Conservation (phyloP, 2,888 invertebrate species). For the Apoderus coryli region DNA sequence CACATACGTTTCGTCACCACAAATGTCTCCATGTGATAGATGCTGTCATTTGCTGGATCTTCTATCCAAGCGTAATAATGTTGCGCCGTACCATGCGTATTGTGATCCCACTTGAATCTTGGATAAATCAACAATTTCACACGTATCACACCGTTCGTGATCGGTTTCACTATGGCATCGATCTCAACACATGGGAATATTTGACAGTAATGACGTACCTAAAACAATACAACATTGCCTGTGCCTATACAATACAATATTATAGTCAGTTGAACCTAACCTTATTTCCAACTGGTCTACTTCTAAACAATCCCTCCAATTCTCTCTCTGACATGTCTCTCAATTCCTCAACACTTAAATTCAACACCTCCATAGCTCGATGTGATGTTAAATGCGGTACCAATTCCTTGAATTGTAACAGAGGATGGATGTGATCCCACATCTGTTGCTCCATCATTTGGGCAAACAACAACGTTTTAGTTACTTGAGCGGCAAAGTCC, state of each 20-base stretch:
- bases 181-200: slow-evolving; percentile 45
- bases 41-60: slow-evolving; percentile 84
- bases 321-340: slow-evolving; percentile 80
- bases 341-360: slow-evolving; percentile 61
- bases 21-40: slow-evolving; percentile 93
- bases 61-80: slow-evolving; percentile 98
- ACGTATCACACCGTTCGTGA: slow-evolving; percentile 80
- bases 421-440: slow-evolving; percentile 77
- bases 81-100: slow-evolving; percentile 65
- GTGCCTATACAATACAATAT: too few species aligned
- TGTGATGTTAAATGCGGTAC: slow-evolving; percentile 53
- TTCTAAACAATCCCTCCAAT: slow-evolving; percentile 64
- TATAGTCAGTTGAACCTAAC: too few species aligned
- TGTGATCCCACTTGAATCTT: slow-evolving; percentile 73
- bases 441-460: slow-evolving; percentile 88
- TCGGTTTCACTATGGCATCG: slow-evolving; percentile 81
- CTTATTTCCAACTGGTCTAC: slow-evolving; percentile 53
- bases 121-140: slow-evolving; percentile 69
- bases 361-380: slow-evolving; percentile 64
- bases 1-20: slow-evolving; percentile 44
- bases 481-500: slow-evolving; percentile 82
- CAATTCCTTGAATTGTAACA: slow-evolving; percentile 71
- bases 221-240: too few species aligned
- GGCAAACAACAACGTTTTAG: slow-evolving; percentile 68
- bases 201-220: slow-evolving; percentile 13